phyloP scores from a whole-genome alignment of 1,140 invertebrate genomes.

The Drosophila watanabei region DNA sequence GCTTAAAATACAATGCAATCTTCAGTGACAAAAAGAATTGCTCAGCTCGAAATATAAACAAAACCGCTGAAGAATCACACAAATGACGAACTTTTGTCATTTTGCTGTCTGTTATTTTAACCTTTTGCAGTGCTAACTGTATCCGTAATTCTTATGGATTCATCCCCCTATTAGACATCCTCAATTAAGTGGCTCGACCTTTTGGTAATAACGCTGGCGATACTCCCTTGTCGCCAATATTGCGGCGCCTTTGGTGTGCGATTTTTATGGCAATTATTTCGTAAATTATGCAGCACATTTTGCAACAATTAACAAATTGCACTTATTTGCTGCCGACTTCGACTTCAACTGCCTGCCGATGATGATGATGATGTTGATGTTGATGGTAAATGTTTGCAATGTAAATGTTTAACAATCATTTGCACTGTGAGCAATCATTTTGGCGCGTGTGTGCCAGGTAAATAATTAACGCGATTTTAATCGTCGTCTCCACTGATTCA shows the following conservation, averaged over 20 bases:
- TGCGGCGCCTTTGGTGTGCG: constrained; percentile 70
- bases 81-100: constrained; percentile 20
- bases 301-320: constrained; percentile 80
- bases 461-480: constrained; percentile 69
- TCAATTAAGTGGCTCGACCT: constrained; percentile 77
- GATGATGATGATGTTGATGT: constrained; percentile 45
- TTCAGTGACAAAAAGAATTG: neutral
- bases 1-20: constrained; percentile 1
- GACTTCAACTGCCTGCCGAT: constrained; percentile 36
- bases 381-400: constrained; percentile 57
- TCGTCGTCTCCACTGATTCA: constrained; percentile 69
- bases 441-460: constrained; percentile 69
- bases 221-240: constrained; percentile 49
- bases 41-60: neutral
- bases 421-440: constrained; percentile 75
- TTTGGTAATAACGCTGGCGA: constrained; percentile 56
- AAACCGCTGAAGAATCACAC: neutral
- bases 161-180: constrained; percentile 68
- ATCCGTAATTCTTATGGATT: constrained; percentile 27
- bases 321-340: constrained; percentile 55
- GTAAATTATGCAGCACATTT: constrained; percentile 72
- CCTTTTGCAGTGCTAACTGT: constrained; percentile 32
- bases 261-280: constrained; percentile 75
- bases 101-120: constrained; percentile 19
- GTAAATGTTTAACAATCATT: constrained; percentile 79